These are phyloP conservation scores for Tachyglossus aculeatus DNA, from an alignment of 2,797 vertebrate genomes.

Conservation along the genomic window DNA sequence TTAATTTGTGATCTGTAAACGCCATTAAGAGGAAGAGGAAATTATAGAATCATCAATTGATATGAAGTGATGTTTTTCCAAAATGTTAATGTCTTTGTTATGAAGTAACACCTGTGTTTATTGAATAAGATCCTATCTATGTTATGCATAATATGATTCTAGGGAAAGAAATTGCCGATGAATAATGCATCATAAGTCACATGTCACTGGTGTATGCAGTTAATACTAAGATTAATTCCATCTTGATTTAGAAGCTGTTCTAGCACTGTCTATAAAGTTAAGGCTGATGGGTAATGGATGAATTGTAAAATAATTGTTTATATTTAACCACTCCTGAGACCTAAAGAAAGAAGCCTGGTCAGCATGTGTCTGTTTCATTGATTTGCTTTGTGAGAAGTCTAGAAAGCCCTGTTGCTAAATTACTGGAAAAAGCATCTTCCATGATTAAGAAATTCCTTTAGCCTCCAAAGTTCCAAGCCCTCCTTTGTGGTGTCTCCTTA, in stretches of 20 bases:
- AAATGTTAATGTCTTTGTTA: constrained; percentile 32
- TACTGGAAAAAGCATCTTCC: neutral
- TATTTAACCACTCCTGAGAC: constrained; percentile 43
- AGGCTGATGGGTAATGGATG: constrained; percentile 22
- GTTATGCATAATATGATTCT: constrained; percentile 28
- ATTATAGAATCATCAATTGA: constrained; percentile 12
- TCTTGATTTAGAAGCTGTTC: constrained; percentile 46
- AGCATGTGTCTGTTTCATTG: neutral
- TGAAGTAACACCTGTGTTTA: constrained; percentile 32
- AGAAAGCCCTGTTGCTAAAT: neutral
- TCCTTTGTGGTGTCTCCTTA: neutral
- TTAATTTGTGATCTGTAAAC: constrained; percentile 33
- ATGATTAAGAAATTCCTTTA: neutral
- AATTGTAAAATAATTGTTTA: constrained; percentile 46
- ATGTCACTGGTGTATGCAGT: constrained; percentile 3
- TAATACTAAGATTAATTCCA: constrained; percentile 60
- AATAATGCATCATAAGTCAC: constrained; percentile 57
- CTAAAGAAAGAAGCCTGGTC: neutral
- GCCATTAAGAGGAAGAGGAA: constrained; percentile 25
- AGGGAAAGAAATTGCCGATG: constrained; percentile 34
- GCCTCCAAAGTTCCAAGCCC: neutral
- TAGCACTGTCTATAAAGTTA: constrained; percentile 1
- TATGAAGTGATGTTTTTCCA: neutral
- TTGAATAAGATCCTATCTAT: constrained; percentile 10
- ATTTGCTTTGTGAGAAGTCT: constrained; percentile 9